Evolutionary conservation across 2,888 invertebrate genomes (phyloP).

Genomic region (Drosophila kokeensis): DNA sequence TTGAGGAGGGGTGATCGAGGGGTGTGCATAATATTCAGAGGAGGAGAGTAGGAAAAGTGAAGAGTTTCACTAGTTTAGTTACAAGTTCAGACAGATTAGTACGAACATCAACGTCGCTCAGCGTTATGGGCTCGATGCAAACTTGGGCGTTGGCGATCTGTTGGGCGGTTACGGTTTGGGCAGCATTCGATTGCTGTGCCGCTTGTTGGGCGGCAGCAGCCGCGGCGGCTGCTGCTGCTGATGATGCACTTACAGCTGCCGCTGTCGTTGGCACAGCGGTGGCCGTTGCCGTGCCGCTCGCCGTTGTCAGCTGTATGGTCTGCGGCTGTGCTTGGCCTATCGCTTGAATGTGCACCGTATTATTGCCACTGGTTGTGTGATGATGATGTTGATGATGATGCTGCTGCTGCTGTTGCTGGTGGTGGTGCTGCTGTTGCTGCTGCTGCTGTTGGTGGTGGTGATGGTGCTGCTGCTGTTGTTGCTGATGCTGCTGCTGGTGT

Average conservation of each 20-base stretch:
- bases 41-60: slow-evolving; percentile 1
- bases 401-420: slow-evolving; percentile 22
- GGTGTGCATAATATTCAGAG: slow-evolving; percentile 23
- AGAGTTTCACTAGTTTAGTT: slow-evolving; percentile 57
- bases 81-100: slow-evolving; percentile 78
- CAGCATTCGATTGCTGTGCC: slow-evolving; percentile 53
- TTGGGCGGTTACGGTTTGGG: slow-evolving; percentile 78
- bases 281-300: slow-evolving; percentile 69
- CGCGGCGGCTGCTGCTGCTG: slow-evolving; percentile 53
- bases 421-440: slow-evolving; percentile 26
- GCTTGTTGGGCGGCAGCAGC: slow-evolving; percentile 49
- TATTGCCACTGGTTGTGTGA: slow-evolving; percentile 49
- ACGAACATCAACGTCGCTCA: slow-evolving; percentile 91
- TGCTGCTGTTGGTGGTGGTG: slow-evolving; percentile 36
- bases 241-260: slow-evolving; percentile 67
- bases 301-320: slow-evolving; percentile 68
- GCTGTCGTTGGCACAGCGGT: slow-evolving; percentile 73
- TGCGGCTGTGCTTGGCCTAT: slow-evolving; percentile 61
- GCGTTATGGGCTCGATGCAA: slow-evolving; percentile 92
- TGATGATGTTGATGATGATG: slow-evolving; percentile 49
- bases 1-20: not conserved
- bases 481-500: slow-evolving; percentile 60
- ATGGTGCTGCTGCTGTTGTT: slow-evolving; percentile 47
- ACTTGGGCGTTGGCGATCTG: slow-evolving; percentile 88
- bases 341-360: slow-evolving; percentile 68